Evolutionary conservation across 1,140 invertebrate species (phyloP), one percentile per base, ranked within the genome.

Genomic region (Druon quercuslanigerum): DNA sequence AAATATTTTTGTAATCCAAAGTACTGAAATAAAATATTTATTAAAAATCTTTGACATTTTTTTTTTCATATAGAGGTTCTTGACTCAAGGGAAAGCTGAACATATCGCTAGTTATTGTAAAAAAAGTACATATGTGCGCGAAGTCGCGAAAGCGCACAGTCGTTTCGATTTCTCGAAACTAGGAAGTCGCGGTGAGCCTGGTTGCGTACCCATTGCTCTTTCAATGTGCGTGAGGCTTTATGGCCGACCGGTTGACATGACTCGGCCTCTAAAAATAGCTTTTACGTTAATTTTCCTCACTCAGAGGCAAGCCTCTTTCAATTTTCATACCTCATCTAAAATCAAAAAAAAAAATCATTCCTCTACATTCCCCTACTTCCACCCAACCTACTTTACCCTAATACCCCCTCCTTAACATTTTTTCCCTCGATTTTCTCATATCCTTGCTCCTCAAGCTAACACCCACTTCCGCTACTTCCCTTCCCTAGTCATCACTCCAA

Each of bases 191-290:
- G 77, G 80, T 66, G 73, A 76, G 72, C 72, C 60, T 79, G 78
- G 79, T 20, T 25, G 12, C 54, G 78, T 81, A 77, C 82, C 76
- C 74, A 80, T 79, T 79, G 57, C 57, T 66, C 13, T 77, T 71
- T 72, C 70, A 77, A 81, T 79, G 79, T 82, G 79, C 72, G 78
- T 79, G 81, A 84, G 82, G 82, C 78, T 86, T 86, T 84, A 85
- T 80, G 82, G 80, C 79, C 85, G 84, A 87, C 86, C 83, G 84
- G 86, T 88, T 86, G 84, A 86, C 84, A 84, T 89, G 86, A 89
- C 82, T 87, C 83, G 87, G 83, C 72, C 88, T 89, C 89, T 90
- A 90, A 89, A 90, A 90, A 90, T 90, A 89, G 82, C 83, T 84
- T 87, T 86, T 86, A 85, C 86, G 84, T 87, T 88, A 90, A 90